phyloP scores from a whole-genome alignment of 1,140 invertebrate genomes.

The Temnothorax nylanderi region DNA sequence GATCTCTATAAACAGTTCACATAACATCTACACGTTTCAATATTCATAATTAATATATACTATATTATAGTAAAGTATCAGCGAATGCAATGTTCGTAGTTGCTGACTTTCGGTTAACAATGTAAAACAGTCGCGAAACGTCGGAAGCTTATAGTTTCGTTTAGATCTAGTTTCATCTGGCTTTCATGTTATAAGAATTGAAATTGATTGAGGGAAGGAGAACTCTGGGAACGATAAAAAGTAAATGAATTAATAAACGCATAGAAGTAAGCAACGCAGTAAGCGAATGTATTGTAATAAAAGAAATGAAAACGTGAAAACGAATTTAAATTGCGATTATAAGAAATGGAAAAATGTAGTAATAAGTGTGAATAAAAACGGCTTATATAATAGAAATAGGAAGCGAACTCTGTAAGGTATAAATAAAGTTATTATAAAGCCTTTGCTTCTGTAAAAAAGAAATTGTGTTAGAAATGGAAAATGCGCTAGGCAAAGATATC shows the following conservation, averaged over 20 bases:
- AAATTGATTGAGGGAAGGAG: constrained; percentile 18
- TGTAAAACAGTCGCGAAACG: background rate
- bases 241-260: background rate
- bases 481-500: background rate
- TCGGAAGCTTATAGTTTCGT: background rate
- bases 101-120: background rate
- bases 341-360: too few relatives aligned
- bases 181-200: background rate
- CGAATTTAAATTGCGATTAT: background rate
- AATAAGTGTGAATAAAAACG: background rate
- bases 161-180: constrained; percentile 13
- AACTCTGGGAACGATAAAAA: background rate
- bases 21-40: background rate
- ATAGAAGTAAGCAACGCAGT: background rate
- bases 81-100: background rate
- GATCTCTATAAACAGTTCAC: background rate
- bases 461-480: background rate
- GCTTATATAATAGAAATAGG: background rate
- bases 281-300: background rate
- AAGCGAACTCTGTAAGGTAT: background rate
- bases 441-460: background rate
- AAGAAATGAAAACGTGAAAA: background rate
- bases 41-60: background rate
- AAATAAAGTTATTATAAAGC: background rate
- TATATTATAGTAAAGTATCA: background rate